A percentile compares a stretch with the other conserved stretches of the same genome.
These are phyloP conservation scores for Phymorhynchus buccinoides DNA, from an alignment of 1,140 invertebrate species.

Conservation along the genomic window DNA sequence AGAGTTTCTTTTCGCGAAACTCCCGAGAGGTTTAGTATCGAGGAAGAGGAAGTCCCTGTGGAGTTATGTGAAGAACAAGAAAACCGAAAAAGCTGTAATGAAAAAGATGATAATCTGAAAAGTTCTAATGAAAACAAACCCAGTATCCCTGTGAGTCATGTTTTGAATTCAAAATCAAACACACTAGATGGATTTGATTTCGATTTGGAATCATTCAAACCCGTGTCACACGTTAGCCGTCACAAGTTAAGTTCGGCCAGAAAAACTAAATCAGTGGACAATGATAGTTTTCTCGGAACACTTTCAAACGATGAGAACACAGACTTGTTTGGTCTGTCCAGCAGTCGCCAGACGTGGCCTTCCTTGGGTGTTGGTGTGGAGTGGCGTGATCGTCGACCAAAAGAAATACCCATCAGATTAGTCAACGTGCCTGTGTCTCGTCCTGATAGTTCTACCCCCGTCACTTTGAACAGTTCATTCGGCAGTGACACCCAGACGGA, in stretches of 20 bases:
- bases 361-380: neutral
- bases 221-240: neutral
- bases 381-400: neutral
- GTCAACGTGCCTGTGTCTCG: neutral
- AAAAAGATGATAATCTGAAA: neutral
- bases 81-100: neutral
- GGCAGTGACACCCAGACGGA: neutral
- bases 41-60: neutral
- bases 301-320: neutral
- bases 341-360: neutral
- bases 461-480: neutral
- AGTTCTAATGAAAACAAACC: too few species aligned
- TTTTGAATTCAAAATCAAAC: too few species aligned
- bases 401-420: neutral
- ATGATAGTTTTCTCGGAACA: neutral
- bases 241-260: too few species aligned
- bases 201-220: neutral
- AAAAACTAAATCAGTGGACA: too few species aligned
- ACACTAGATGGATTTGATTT: too few species aligned
- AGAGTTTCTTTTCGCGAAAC: conserved; percentile 40
- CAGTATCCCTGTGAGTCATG: too few species aligned
- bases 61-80: neutral
- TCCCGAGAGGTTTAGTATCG: conserved; percentile 1
- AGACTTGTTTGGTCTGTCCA: too few species aligned
- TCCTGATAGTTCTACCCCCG: neutral